These are phyloP conservation scores for Colletes collaris DNA, from an alignment of 2,888 invertebrate species.

Conservation along the genomic window DNA sequence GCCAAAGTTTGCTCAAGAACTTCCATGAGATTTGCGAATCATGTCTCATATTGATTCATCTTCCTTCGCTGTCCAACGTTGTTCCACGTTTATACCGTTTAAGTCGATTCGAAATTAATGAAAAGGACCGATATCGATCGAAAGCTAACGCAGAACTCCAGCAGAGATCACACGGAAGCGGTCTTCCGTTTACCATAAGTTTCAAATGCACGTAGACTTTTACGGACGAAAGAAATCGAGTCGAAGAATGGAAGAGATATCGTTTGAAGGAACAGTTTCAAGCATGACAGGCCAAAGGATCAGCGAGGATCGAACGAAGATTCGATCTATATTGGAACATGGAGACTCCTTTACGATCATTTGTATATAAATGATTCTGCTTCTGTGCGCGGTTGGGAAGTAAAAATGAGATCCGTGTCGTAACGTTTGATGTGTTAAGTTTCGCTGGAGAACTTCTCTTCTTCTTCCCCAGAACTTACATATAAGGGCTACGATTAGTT, in stretches of 20 bases:
- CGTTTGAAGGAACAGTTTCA: slow-evolving; percentile 30
- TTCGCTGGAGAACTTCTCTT: background rate
- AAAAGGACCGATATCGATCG: background rate
- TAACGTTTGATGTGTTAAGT: slow-evolving; percentile 7
- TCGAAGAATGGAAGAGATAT: slow-evolving; percentile 27
- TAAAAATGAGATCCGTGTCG: slow-evolving; percentile 26
- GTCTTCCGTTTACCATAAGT: slow-evolving; percentile 23
- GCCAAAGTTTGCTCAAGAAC: too few species aligned
- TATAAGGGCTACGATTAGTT: background rate
- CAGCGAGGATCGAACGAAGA: slow-evolving; percentile 31
- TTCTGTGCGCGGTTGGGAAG: slow-evolving; percentile 35
- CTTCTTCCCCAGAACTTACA: background rate
- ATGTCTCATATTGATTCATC: too few species aligned
- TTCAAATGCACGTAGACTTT: slow-evolving; percentile 29
- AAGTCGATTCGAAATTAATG: background rate
- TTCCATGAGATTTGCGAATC: too few species aligned
- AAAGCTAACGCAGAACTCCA: background rate
- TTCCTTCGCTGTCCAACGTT: background rate
- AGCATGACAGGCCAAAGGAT: slow-evolving; percentile 41
- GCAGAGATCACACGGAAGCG: background rate
- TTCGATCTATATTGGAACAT: slow-evolving; percentile 31
- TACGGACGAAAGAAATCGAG: slow-evolving; percentile 35
- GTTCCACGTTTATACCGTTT: background rate
- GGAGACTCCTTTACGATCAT: slow-evolving; percentile 53
- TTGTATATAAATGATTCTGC: slow-evolving; percentile 44